phyloP scores from a whole-genome alignment of 2,797 vertebrate genomes.

The Xenops minutus region DNA sequence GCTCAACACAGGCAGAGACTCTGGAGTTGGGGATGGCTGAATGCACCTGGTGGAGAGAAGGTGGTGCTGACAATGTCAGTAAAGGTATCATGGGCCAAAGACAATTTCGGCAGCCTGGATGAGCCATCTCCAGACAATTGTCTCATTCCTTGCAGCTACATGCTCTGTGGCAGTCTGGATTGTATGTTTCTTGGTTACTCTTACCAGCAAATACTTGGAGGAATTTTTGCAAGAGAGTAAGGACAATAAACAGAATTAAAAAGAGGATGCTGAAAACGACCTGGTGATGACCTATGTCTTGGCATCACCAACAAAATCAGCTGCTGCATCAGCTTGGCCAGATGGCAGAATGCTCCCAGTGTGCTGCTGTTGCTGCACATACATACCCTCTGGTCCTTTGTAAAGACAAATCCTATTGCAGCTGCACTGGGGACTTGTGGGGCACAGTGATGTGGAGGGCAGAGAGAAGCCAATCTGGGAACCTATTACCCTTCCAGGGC shows the following conservation, averaged over 20 bases:
- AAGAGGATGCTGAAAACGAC: background rate
- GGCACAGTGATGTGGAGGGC: background rate
- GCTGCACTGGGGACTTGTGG: rapidly evolving
- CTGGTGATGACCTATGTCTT: background rate
- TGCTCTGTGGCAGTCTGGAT: rapidly evolving
- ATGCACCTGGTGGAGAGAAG: background rate
- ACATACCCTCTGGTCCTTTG: rapidly evolving
- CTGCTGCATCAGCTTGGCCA: rapidly evolving
- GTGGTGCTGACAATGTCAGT: background rate
- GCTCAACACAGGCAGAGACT: rapidly evolving
- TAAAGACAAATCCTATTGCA: background rate
- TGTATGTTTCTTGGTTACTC: background rate
- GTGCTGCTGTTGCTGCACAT: rapidly evolving
- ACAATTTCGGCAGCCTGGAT: background rate
- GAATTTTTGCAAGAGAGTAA: background rate
- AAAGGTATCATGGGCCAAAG: background rate
- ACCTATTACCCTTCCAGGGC: background rate
- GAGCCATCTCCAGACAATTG: rapidly evolving
- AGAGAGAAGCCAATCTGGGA: background rate
- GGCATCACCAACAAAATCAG: background rate
- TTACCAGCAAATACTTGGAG: background rate
- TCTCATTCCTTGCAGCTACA: rapidly evolving
- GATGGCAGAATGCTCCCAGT: background rate
- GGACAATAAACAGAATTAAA: background rate
- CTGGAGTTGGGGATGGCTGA: rapidly evolving